Conservation (phyloP, 2,113 vertebrate genomes). For the human region DNA sequence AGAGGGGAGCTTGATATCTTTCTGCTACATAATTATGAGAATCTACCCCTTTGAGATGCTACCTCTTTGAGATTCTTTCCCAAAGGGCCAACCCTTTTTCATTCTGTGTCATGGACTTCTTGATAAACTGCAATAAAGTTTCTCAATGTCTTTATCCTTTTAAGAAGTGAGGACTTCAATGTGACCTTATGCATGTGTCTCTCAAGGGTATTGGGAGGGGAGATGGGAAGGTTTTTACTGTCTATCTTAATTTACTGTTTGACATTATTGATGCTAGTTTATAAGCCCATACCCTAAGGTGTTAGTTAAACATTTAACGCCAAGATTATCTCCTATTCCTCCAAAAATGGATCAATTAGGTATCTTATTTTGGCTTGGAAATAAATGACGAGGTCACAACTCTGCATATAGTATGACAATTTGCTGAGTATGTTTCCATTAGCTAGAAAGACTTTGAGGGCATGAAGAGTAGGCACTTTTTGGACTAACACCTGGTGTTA, state of each 20-base stretch:
- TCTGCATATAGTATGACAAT: background rate
- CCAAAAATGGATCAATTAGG: background rate
- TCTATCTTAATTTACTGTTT: constrained; percentile 3
- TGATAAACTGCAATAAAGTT: constrained; percentile 37
- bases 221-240: constrained; percentile 64
- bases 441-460: background rate
- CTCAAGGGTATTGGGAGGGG: constrained; percentile 31
- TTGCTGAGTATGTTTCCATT: constrained; percentile 24
- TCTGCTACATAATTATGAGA: background rate
- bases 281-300: constrained; percentile 8
- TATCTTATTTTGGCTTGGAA: background rate
- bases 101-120: constrained; percentile 23
- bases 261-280: background rate
- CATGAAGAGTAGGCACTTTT: background rate
- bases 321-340: background rate
- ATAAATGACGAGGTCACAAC: constrained; percentile 26
- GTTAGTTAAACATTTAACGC: constrained; percentile 53
- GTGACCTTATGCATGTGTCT: constrained; percentile 55
- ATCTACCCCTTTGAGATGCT: background rate
- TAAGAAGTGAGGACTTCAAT: constrained; percentile 50
- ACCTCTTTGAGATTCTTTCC: background rate
- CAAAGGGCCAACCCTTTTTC: background rate
- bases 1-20: background rate
- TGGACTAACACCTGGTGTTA: background rate
- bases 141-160: constrained; percentile 57